These are phyloP conservation scores for Formica exsecta DNA, from an alignment of 1,140 invertebrate genomes.

Conservation along the genomic window DNA sequence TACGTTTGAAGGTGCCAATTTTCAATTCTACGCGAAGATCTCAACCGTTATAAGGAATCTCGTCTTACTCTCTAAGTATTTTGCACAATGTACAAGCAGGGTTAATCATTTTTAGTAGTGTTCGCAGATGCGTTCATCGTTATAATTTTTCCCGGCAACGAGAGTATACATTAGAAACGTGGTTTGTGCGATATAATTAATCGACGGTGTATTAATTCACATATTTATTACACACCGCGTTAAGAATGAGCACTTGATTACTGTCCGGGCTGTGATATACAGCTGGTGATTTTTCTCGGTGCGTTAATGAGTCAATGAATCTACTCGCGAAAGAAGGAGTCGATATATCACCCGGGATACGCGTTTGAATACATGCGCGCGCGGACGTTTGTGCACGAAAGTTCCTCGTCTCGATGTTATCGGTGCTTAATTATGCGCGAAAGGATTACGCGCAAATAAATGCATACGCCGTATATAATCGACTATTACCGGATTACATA, in stretches of 20 bases:
- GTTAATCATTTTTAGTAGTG: conserved; percentile 53
- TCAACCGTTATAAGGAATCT: conserved; percentile 19
- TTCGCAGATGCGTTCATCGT: conserved; percentile 57
- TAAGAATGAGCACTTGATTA: conserved; percentile 77
- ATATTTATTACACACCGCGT: conserved; percentile 71
- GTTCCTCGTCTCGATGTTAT: conserved; percentile 60
- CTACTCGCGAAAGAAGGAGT: conserved; percentile 69
- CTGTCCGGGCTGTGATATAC: conserved; percentile 70
- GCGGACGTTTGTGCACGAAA: conserved; percentile 52
- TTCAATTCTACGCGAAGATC: neutral
- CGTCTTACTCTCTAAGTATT: neutral
- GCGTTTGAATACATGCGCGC: neutral
- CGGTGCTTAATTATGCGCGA: conserved; percentile 51
- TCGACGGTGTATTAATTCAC: conserved; percentile 75
- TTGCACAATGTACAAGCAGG: conserved; percentile 42
- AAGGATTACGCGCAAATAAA: conserved; percentile 43
- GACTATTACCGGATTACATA: conserved; percentile 47
- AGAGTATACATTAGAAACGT: conserved; percentile 54
- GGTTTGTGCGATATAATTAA: conserved; percentile 73
- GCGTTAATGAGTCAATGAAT: conserved; percentile 77
- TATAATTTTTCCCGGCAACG: conserved; percentile 65
- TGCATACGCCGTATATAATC: conserved; percentile 40
- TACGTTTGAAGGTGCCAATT: conserved; percentile 28
- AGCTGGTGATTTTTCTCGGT: conserved; percentile 71
- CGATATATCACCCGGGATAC: conserved; percentile 72